Evolutionary conservation across 1,140 invertebrate species (phyloP).

Genomic region (Aculops lycopersici): DNA sequence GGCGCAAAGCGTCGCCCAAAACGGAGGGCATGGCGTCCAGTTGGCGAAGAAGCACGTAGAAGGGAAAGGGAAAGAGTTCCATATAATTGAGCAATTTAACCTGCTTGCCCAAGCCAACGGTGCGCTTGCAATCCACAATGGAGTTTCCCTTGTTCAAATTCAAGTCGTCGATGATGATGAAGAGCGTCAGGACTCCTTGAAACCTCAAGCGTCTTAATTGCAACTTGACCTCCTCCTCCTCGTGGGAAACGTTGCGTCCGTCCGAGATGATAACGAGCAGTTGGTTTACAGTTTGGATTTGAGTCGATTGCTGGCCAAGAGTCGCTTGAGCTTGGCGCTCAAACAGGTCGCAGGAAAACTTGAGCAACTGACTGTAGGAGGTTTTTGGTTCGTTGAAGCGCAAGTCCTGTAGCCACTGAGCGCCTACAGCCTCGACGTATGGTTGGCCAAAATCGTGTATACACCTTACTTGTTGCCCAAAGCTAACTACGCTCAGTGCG

Average conservation of each 20-base stretch:
- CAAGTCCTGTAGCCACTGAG: constrained; percentile 24
- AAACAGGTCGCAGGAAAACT: constrained; percentile 33
- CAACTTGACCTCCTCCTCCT: constrained; percentile 41
- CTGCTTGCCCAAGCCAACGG: constrained; percentile 26
- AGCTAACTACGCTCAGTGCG: constrained; percentile 57
- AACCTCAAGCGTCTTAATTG: constrained; percentile 44
- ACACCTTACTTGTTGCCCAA: constrained; percentile 49
- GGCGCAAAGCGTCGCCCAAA: constrained; percentile 68
- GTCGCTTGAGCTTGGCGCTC: constrained; percentile 16
- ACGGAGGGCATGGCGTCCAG: constrained; percentile 52
- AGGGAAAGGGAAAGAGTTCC: constrained; percentile 90
- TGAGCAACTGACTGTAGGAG: constrained; percentile 31
- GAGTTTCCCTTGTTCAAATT: constrained; percentile 60
- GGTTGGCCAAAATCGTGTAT: constrained; percentile 46
- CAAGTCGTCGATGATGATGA: constrained; percentile 69
- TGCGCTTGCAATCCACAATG: constrained; percentile 54
- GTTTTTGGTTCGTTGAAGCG: constrained; percentile 49
- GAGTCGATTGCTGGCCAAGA: constrained; percentile 16
- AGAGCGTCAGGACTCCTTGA: constrained; percentile 60
- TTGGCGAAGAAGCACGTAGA: constrained; percentile 70
- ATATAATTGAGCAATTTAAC: constrained; percentile 27
- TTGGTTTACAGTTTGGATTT: constrained; percentile 30
- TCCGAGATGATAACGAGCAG: constrained; percentile 70
- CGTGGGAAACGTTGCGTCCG: constrained; percentile 63
- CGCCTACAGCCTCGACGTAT: constrained; percentile 45